Evolutionary conservation across 1,140 invertebrate genomes (phyloP), one percentile per base, ranked within the genome.

Genomic region (Frieseomelitta varia): DNA sequence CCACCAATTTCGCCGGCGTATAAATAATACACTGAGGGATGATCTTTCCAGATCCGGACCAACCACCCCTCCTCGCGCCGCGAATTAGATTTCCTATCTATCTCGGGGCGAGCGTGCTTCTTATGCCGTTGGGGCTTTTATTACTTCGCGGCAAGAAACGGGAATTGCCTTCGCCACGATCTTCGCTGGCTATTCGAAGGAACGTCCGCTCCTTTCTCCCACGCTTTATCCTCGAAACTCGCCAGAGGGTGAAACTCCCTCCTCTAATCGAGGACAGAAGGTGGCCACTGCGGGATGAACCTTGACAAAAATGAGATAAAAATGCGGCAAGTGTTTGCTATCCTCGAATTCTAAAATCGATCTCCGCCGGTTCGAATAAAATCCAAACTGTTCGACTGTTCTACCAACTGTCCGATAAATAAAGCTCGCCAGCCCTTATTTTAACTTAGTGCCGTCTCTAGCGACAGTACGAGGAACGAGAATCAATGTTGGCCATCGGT

Each of bases 11-110:
- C 90, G 88, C 87, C 85, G 76, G 76, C 90, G 85, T 92, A 94
- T 94, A 94, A 94, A 94, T 94, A 94, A 94, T 94, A 93, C 83
- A 92, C 85, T 85, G 91, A 91, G 90, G 90, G 91, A 92, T 92
- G 89, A 90, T 90, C 88, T 87, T 68, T 90, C 89, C 84, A 77
- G 88, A 90, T 90, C 87, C 86, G 79, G 86, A 85, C 73, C 39
- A 47, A 84, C 61, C 85, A 86, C 90, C 91, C 93, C 90, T 85
- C 93, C 88, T 85, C 86, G 84, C 86, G 84, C 69, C 85, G 2
- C 92, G 93, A 94, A 94, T 94, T 94, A 93, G 93, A 94, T 93
- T 92, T 90, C 91, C 90, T 94, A 94, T 94, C 92, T 92, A 84
- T 91, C 85, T 88, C 87, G 79, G 76, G 84, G 77, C 56, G 82